Conservation (phyloP, 2,797 vertebrate genomes). For the Pygocentrus nattereri region DNA sequence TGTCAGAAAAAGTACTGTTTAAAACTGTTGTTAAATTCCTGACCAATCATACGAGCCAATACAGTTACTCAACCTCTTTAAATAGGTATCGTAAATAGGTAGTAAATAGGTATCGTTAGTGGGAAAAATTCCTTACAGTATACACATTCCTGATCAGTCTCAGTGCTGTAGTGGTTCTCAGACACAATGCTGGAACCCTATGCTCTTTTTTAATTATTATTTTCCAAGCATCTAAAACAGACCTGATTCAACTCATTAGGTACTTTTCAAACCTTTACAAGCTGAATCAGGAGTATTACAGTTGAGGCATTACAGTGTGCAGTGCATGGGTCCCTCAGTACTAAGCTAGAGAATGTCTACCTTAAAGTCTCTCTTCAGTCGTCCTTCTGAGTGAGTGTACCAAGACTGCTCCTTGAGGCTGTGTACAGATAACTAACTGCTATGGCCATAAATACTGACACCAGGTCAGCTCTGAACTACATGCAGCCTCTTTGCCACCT, state of each 20-base stretch:
- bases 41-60: no score
- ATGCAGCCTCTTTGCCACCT: background rate
- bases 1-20: no score
- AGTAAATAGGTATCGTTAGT: no score
- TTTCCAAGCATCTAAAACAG: background rate
- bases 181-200: no score
- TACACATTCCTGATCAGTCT: no score
- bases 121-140: no score
- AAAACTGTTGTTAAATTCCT: no score
- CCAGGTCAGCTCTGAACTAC: background rate
- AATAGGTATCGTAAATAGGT: no score
- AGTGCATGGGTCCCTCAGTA: background rate
- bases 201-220: no score
- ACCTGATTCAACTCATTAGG: background rate
- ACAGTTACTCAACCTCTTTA: no score
- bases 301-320: background rate
- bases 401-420: background rate
- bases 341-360: background rate
- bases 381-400: background rate
- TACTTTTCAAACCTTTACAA: background rate
- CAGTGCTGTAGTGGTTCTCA: no score
- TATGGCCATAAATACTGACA: background rate
- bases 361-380: background rate
- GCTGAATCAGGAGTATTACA: background rate
- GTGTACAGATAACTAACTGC: background rate